A percentile compares a stretch with the other conserved stretches of the same genome.
Evolutionary conservation across 1,140 invertebrate genomes (phyloP).

Genomic region (Diachasmimorpha longicaudata): DNA sequence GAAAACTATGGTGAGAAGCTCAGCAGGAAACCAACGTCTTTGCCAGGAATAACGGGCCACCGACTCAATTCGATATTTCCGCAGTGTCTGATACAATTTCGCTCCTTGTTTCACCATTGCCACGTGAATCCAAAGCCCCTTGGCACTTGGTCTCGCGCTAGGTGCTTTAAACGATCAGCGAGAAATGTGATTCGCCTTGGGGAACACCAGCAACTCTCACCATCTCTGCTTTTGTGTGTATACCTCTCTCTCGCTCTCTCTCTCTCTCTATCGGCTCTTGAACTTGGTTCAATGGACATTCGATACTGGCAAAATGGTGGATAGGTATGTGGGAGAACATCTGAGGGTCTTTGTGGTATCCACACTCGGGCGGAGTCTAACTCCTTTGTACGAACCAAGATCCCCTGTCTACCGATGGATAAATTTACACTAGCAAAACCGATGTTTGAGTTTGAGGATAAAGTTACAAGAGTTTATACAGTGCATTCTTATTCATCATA

Average conservation of each 20-base stretch:
- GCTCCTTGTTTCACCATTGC: background rate
- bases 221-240: too few relatives aligned
- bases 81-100: background rate
- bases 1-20: background rate
- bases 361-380: background rate
- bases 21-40: background rate
- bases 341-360: background rate
- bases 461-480: background rate
- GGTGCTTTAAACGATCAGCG: background rate
- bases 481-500: background rate
- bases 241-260: background rate
- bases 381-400: background rate
- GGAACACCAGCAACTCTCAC: background rate
- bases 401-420: background rate
- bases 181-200: background rate
- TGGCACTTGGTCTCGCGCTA: background rate
- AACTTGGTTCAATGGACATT: background rate
- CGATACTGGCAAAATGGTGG: background rate
- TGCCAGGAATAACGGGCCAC: background rate
- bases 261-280: background rate
- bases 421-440: background rate
- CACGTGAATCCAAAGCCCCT: background rate
- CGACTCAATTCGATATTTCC: background rate
- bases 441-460: background rate
- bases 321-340: background rate